Conservation (phyloP, 1,140 invertebrate species). For the Leucophenga varia region DNA sequence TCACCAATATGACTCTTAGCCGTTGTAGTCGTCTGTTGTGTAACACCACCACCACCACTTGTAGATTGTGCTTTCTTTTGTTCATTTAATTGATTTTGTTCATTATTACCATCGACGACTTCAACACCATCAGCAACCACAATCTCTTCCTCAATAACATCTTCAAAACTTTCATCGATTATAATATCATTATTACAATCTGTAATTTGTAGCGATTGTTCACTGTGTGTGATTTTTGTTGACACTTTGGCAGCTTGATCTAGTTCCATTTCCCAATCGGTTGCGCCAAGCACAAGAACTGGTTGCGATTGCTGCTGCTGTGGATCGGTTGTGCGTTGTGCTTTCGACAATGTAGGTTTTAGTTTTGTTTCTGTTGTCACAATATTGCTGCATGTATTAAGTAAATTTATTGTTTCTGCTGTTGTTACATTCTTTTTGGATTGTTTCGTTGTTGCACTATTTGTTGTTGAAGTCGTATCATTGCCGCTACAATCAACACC, state of each 20-base stretch:
- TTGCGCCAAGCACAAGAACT: conserved; percentile 53
- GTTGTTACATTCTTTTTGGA: too few relatives aligned
- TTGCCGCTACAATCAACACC: too few relatives aligned
- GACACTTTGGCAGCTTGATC: conserved; percentile 58
- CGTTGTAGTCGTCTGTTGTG: conserved; percentile 4
- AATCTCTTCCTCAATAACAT: conserved; percentile 40
- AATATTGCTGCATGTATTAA: too few relatives aligned
- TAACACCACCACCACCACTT: not conserved
- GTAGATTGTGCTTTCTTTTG: not conserved
- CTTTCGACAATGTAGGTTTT: conserved; percentile 7
- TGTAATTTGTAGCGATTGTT: conserved; percentile 7
- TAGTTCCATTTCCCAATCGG: conserved; percentile 63
- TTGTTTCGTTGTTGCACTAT: too few relatives aligned
- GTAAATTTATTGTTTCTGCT: too few relatives aligned
- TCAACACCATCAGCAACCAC: conserved; percentile 11
- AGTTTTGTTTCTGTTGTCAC: too few relatives aligned
- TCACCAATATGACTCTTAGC: conserved; percentile 28
- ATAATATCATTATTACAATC: conserved; percentile 4
- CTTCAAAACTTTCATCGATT: conserved; percentile 28
- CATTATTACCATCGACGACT: conserved; percentile 13
- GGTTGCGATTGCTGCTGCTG: conserved; percentile 7
- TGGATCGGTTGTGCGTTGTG: conserved; percentile 8
- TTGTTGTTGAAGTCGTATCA: too few relatives aligned
- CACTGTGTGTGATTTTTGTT: conserved; percentile 4
- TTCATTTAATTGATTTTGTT: conserved; percentile 3